Base-by-base conservation (phyloP, 2,797 vertebrate genomes). In the Eulemur rubriventer region DNA sequence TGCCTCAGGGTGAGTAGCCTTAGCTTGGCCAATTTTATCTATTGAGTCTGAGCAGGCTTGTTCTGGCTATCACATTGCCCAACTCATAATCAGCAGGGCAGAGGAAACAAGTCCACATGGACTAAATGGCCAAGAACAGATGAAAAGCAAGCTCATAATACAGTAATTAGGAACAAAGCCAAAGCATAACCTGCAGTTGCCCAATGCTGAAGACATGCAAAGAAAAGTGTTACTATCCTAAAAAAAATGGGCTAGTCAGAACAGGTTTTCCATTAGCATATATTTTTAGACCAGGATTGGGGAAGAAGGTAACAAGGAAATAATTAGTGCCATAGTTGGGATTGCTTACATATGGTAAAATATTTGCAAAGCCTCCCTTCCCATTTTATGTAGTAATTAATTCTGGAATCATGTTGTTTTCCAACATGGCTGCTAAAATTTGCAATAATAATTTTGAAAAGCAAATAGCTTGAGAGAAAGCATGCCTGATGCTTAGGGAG, bases 91-190 rank as follows among this genome's bases (percentile, higher is more conserved):
- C 92, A 8, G 26, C 20, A 87, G 30, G 97, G 92, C 82, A 97
- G 97, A 98, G 96, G 97, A 98, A 98, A 96, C 75, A 98, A 97
- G 92, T 97, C 92, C 6, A 13, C 48, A 87, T 3, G 86, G 98
- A 97, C 95, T 86, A 96, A 98, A 97, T 94, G 97, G 96, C 78
- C 84, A 96, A 96, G 97, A 98, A 97, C 57, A 95, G 96, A 98
- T 95, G 97, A 98, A 98, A 98, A 97, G 33, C 79, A 79, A 98
- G 95, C 97, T 98, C 98, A 98, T 98, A 96, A 98, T 96, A 85
- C 30, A 95, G 96, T 95, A 92, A 98, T 98, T 98, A 98, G 97
- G 97, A 98, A 97, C 13, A 81, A 14, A 96, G 98, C 97, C 98
- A 98, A 96, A 89, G 95, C 76, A 96, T 88, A 89, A 96, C 95